Evolutionary conservation across 1,140 invertebrate species (phyloP), one percentile per base, ranked within the genome.

Genomic region (Colletes gigas): DNA sequence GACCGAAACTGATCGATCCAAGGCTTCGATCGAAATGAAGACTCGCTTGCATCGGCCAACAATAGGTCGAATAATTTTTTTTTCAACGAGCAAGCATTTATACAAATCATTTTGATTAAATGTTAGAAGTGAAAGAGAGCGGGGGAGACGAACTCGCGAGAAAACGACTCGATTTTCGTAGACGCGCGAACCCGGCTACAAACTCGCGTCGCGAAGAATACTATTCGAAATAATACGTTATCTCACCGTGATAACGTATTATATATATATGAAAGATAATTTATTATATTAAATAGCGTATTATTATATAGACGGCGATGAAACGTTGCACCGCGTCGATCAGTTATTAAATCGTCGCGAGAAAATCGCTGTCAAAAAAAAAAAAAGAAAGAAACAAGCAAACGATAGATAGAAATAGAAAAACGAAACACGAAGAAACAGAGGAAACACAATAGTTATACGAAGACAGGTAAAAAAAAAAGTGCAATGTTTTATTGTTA

Each of bases 401-500:
- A 19, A 44, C 69, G 50, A 57, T 7, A 60, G 59, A 63, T 15
- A 66, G 67, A 80, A 19, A 66, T 12, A 60, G 54, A 69, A 39
- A 60, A 55, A 60, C 9, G n/a, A 5, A 17, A 10, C 41, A 72
- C 4, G 60, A 6, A 75, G 62, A 14, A 57, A 77, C 19, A 41
- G 65, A 70, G 41, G 62, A 60, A 60, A 68, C 57, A 67, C 52
- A 47, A 41, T 41, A 85, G 19, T 72, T 66, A 81, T 30, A 68
- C 10, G 17, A 19, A 77, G 19, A 84, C 69, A 80, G 54, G 39
- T 63, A 52, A 81, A 60, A 60, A 21, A 21, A 21, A 0, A 71
- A 83, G 81, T 83, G 81, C 81, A 79, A 85, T 84, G 83, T 85
- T 83, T 84, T 84, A 85, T 83, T 73, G 63, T 84, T 84, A 78